A percentile compares a stretch with the other conserved stretches of the same genome.
phyloP scores from a whole-genome alignment of 2,797 vertebrate genomes.

The Ctenosaura bakeri region DNA sequence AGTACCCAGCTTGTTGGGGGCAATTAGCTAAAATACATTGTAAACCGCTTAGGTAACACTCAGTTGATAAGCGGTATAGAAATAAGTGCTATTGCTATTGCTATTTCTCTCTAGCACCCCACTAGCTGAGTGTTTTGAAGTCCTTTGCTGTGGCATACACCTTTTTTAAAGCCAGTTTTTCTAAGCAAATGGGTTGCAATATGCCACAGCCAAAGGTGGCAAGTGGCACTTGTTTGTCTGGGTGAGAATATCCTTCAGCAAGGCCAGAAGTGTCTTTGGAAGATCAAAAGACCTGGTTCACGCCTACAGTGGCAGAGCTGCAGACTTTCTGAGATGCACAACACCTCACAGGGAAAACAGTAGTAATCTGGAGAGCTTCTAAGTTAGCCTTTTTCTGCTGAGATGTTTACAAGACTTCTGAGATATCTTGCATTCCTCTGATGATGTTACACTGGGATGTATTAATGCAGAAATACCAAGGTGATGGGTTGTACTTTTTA shows the following conservation, averaged over 20 bases:
- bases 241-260: neutral
- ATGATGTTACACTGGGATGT: too few species aligned
- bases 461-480: neutral
- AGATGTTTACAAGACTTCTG: neutral
- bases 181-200: neutral
- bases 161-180: too few species aligned
- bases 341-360: conserved; percentile 29
- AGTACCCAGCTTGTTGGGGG: too few species aligned
- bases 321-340: neutral
- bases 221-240: neutral
- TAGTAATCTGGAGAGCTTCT: neutral
- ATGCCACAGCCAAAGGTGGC: neutral
- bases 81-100: too few species aligned
- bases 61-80: too few species aligned
- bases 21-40: too few species aligned
- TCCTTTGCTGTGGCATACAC: too few species aligned
- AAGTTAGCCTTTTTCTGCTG: neutral
- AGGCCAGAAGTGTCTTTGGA: neutral
- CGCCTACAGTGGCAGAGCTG: neutral
- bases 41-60: too few species aligned
- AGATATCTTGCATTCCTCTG: neutral
- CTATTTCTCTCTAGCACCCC: too few species aligned
- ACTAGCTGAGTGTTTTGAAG: too few species aligned
- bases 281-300: neutral
- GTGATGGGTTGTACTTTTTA: neutral